Percentiles rank a stretch among this genome's conserved stretches.
Conservation (phyloP, 2,113 vertebrate species). For the Craseonycteris thonglongyai region DNA sequence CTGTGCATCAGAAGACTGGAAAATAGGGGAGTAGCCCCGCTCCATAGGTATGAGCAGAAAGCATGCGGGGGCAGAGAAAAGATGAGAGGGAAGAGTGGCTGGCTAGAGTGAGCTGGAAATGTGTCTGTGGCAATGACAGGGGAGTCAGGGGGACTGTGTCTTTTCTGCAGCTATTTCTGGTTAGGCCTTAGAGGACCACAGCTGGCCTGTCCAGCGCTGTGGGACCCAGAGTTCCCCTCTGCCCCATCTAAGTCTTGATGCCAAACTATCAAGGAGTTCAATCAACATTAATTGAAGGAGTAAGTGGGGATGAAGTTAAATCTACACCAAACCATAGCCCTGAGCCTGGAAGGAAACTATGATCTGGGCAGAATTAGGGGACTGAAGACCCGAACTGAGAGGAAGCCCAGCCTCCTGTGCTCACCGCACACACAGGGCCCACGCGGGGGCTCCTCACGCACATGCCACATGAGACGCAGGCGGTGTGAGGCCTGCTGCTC, state of each 20-base stretch:
- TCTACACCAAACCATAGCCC: background rate
- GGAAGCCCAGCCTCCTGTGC: background rate
- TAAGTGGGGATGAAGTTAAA: background rate
- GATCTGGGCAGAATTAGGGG: background rate
- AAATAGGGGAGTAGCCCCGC: background rate
- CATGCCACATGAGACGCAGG: fast-evolving
- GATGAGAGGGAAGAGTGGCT: background rate
- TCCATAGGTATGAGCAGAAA: background rate
- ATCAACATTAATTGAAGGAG: background rate
- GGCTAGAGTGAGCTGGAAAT: background rate
- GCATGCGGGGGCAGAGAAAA: background rate
- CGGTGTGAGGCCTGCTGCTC: background rate
- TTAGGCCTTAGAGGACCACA: background rate
- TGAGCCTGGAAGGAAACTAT: background rate
- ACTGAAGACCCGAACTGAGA: background rate
- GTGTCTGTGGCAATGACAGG: background rate
- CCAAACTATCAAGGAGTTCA: background rate
- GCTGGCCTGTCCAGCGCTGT: background rate
- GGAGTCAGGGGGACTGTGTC: background rate
- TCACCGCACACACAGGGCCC: background rate
- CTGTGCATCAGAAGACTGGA: background rate
- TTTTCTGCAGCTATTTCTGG: background rate
- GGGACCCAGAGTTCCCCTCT: background rate
- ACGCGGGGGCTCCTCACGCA: background rate
- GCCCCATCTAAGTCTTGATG: background rate